Evolutionary conservation across 2,888 invertebrate species (phyloP).

Genomic region (Eurytoma californica): DNA sequence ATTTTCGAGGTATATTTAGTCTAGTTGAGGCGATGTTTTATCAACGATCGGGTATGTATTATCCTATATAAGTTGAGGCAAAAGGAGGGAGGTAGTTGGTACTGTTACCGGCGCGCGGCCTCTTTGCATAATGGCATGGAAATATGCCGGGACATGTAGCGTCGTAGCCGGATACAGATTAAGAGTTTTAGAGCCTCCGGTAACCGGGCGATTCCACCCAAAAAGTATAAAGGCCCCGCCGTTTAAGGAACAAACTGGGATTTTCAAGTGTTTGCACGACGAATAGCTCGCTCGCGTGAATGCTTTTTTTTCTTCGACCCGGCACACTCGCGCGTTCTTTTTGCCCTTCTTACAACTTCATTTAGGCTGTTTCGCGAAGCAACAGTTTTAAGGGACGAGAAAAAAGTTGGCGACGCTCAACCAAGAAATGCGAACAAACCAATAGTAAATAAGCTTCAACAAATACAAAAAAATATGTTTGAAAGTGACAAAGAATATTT

Average conservation of each 20-base stretch:
- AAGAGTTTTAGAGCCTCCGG: constrained; percentile 67
- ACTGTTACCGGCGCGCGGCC: constrained; percentile 68
- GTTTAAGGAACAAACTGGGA: constrained; percentile 49
- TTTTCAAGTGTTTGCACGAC: constrained; percentile 46
- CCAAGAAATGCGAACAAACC: too few relatives aligned
- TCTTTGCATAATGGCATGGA: constrained; percentile 73
- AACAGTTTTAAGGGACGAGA: neutral
- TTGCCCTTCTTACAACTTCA: neutral
- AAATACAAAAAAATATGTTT: too few relatives aligned
- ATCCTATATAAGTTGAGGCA: constrained; percentile 44
- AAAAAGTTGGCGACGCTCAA: too few relatives aligned
- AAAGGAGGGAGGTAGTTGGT: constrained; percentile 55
- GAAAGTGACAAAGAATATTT: too few relatives aligned
- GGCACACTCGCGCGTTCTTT: neutral
- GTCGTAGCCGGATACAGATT: constrained; percentile 71
- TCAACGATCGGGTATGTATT: constrained; percentile 42
- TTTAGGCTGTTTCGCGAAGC: neutral
- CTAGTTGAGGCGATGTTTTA: constrained; percentile 41
- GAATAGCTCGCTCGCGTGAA: constrained; percentile 2
- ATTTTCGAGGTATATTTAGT: constrained; percentile 5
- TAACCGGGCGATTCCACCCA: constrained; percentile 48
- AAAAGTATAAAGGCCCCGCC: constrained; percentile 33
- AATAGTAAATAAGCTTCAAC: too few relatives aligned
- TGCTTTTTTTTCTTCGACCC: neutral
- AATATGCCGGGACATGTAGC: constrained; percentile 72